Conservation (phyloP, 1,140 invertebrate species). For the Brachystomella parvula region DNA sequence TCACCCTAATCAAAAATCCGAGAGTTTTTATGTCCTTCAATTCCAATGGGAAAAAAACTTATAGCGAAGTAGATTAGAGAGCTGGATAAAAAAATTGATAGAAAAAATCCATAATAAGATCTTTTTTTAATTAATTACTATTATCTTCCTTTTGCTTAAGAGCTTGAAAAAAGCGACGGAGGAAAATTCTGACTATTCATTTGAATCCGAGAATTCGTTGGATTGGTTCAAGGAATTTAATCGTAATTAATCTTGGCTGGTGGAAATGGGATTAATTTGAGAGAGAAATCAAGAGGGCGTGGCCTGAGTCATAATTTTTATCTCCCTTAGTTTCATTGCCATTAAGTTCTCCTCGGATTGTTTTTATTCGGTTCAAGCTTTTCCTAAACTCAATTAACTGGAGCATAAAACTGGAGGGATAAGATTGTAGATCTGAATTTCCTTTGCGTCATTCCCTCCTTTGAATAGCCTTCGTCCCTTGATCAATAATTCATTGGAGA, state of each 20-base stretch:
- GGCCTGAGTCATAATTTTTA: neutral
- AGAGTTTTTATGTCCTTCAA: neutral
- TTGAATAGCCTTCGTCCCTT: no score
- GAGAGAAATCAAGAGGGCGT: neutral
- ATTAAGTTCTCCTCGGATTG: neutral
- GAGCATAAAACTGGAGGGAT: neutral
- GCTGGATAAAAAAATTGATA: no score
- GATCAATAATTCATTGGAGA: no score
- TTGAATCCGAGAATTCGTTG: no score
- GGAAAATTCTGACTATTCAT: no score
- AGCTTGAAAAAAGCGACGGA: no score
- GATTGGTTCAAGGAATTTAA: neutral
- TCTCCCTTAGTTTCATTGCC: neutral
- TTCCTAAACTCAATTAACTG: neutral
- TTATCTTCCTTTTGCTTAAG: no score
- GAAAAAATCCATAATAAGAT: no score
- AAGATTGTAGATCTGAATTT: no score
- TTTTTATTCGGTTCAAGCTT: neutral
- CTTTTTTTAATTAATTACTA: no score
- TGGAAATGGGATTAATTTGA: neutral
- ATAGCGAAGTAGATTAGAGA: no score
- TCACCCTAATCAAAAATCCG: conserved; percentile 6
- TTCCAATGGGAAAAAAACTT: conserved; percentile 19
- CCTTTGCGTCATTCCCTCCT: no score
- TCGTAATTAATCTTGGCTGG: neutral